Conservation (phyloP, 2,113 vertebrate species). For the Cephalopholis sonnerati region DNA sequence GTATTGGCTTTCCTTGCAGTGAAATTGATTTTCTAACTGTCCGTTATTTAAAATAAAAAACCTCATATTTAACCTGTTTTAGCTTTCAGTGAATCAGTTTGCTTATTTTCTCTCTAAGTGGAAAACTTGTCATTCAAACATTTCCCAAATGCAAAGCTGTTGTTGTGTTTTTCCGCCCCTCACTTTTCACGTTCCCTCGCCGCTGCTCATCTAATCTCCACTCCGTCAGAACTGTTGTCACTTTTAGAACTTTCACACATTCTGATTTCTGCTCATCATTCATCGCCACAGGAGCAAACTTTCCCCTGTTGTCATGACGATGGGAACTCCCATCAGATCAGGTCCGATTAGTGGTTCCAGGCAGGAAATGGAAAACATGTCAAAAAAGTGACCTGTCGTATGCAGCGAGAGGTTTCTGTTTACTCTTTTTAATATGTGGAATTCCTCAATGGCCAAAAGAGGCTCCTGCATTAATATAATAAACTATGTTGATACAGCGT, state of each 20-base stretch:
- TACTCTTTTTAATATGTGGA: neutral
- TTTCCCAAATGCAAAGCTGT: constrained; percentile 3
- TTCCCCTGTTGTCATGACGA: constrained; percentile 39
- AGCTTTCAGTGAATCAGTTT: neutral
- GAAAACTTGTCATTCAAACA: constrained; percentile 31
- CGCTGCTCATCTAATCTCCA: constrained; percentile 30
- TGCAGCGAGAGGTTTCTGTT: neutral
- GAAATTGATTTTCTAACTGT: constrained; percentile 8
- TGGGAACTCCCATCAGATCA: constrained; percentile 38
- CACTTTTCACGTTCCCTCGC: neutral
- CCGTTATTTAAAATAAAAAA: neutral
- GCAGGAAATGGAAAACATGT: constrained; percentile 28
- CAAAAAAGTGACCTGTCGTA: constrained; percentile 29
- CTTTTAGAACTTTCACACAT: constrained; percentile 9
- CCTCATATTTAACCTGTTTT: neutral
- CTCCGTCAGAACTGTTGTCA: constrained; percentile 13
- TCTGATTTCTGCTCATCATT: neutral
- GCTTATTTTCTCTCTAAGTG: neutral
- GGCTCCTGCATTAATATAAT: neutral
- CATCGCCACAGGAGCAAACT: constrained; percentile 21
- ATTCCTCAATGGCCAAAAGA: neutral
- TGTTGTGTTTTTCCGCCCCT: neutral
- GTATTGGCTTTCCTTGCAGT: neutral
- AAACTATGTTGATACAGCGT: neutral
- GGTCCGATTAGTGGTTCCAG: constrained; percentile 41